Base-by-base conservation (phyloP, 2,888 invertebrate genomes). In the Drosophila bunnanda region DNA sequence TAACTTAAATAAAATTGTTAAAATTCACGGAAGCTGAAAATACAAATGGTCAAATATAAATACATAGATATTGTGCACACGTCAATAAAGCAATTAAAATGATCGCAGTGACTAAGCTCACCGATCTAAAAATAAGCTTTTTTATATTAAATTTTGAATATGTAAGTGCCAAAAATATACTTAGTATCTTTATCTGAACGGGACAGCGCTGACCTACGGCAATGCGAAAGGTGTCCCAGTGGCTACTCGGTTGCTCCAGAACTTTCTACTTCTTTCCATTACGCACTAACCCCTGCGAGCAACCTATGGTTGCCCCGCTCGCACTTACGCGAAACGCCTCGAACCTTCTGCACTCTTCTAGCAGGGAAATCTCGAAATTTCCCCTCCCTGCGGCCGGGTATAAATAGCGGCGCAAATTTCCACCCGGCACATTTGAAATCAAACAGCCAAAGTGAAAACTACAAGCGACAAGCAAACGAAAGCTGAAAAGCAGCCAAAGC, bases 351-450 rank as follows among this genome's bases (percentile, higher is more conserved):
- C 17, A 25, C 61, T 34, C 39, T 79, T 68, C 64, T n/a, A 22
- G 58, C 4, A 57, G 61, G 48, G 53, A 44, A 50, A 38, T 43
- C 52, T 55, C 17, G 53, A 76, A 55, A 7, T 58, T 61, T 83
- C 67, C 67, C 73, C 79, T 60, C 77, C 1, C 15, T 3, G 32
- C 22, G 4, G 8, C 4, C 8, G 39, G n/a, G 79, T 80, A 80
- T 80, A 80, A 79, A 80, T 81, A 82, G 55, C 38, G 28, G 53
- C 8, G 58, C 34, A n/a, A 36, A 34, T 57, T 62, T 57, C 8
- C 50, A 57, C 52, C 12, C 55, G 8, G 0, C 60, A 61, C 73
- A 84, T 46, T 81, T 79, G 32, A 62, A 46, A 57, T 22, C 73
- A 65, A 76, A 36, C 58, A 75, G 20, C 17, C 25, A 20, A 34